Evolutionary conservation across 2,888 invertebrate genomes (phyloP), one percentile per base, ranked within the genome.

Genomic region (Hymenopus coronatus): DNA sequence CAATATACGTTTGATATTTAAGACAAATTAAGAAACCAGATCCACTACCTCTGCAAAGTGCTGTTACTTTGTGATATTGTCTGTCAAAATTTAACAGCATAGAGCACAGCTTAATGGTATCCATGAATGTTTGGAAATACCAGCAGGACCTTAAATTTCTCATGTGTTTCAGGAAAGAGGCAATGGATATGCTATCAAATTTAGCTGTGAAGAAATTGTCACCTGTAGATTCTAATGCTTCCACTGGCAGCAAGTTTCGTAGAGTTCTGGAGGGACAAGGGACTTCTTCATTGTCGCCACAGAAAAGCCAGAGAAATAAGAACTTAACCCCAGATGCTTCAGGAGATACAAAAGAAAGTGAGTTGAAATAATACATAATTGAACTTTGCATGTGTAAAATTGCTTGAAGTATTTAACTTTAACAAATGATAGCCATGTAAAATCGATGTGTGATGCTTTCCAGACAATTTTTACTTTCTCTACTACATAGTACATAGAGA

Each of bases 181-280:
- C 97, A 89, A 96, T 97, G 89, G 97, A 97, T 91, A 97, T 97
- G 96, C 94, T 97, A 87, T 97, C 96, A 92, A 97, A 97, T 93
- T 94, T 97, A 91, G 97, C 97, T 3, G 96, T 96, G 82, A 95
- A 97, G 83, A 96, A 97, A 91, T 94, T 96, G 91, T 95, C 96
- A 14, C 96, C 96, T 6, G 95, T 95, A 91, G 93, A 94, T 90
- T 93, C 93, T 27, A 93, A 92, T 88, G 93, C 93, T 25, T 93
- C 87, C n/a, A 81, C 82, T 54, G 83, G 81, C 84, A 83, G 85
- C 46, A 88, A 84, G 40, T 82, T 90, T 40, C 88, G 88, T 9
- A 82, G 90, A 30, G 70, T 90, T n/a, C 89, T 88, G 28, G 90
- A 89, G 20, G 89, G 84, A 27, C 89, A 89, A 70, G 86, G 89